Base-by-base conservation (phyloP, 1,140 invertebrate species). In the Asbolus verrucosus region DNA sequence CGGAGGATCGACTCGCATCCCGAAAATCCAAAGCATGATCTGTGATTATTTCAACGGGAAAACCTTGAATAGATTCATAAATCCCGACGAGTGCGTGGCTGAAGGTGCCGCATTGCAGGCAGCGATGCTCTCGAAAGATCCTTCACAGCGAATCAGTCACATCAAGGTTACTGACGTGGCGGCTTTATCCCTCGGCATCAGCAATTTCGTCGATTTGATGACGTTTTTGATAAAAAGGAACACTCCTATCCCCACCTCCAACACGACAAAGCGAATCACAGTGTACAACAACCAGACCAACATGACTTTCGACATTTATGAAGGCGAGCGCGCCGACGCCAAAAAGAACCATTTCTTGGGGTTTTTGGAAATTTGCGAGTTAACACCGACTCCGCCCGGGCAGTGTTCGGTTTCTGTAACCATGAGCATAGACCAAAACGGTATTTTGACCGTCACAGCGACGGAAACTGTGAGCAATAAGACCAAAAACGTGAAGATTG, bases 1-100 rank as follows among this genome's bases (percentile, higher is more conserved):
- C 30, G 88, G 88, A 38, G 88, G 88, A 3, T 87, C 86, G 2
- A 89, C 88, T 14, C 81, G 88, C 69, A 89, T 89, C 68, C 88
- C 87, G 16, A 87, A 87, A 77, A 82, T 89, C 38, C 86, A 67
- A 24, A 18, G 68, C 59, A 30, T 62, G 50, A 50, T 77, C 30
- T 59, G 65, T 11, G 83, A 75, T 81, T 87, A 83, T 76, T 90
- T 91, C 79, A 69, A 69, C 18, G 70, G 19, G 3, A 50, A 74
- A 67, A 43, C 71, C 9, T 74, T 77, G 33, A 50, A 60, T 54
- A 74, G 33, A 33, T 71, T 70, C 39, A 19, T 80, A 13, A 81
- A 81, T 63, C 80, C 80, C 21, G 83, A 84, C 73, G 85, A 75
- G 39, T 63, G 59, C 36, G 73, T 76, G 6, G 74, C 74, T 13